These are phyloP conservation scores for Sylvilagus bachmani DNA, from an alignment of 2,113 vertebrate genomes.

Conservation along the genomic window DNA sequence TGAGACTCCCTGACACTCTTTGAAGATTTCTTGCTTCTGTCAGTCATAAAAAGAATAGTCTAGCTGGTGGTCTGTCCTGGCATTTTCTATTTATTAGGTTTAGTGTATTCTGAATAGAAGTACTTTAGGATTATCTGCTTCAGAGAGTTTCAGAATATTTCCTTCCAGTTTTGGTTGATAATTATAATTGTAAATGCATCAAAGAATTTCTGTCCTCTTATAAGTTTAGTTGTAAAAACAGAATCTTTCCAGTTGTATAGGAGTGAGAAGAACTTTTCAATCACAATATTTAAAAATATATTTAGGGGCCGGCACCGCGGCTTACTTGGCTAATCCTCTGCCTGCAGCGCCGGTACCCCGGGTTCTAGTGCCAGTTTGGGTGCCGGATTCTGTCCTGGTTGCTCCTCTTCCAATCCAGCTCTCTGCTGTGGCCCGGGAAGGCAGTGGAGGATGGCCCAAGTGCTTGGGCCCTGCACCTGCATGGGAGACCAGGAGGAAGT, in stretches of 20 bases:
- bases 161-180: background rate
- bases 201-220: background rate
- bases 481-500: too few species aligned
- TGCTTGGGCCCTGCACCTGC: too few species aligned
- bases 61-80: background rate
- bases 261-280: background rate
- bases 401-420: too few species aligned
- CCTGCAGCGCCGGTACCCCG: too few species aligned
- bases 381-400: too few species aligned
- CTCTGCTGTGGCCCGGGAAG: too few species aligned
- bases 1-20: background rate
- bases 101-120: background rate
- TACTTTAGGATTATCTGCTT: background rate
- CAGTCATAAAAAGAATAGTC: background rate
- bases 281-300: background rate
- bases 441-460: too few species aligned
- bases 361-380: too few species aligned
- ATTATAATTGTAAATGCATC: background rate
- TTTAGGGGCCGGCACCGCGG: background rate
- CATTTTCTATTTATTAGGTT: background rate
- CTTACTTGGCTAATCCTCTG: too few species aligned
- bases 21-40: background rate
- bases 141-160: background rate
- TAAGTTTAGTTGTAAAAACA: constrained; percentile 6
- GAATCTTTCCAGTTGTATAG: background rate